Conservation (phyloP, 2,113 vertebrate species). For the Ptyas mucosa region DNA sequence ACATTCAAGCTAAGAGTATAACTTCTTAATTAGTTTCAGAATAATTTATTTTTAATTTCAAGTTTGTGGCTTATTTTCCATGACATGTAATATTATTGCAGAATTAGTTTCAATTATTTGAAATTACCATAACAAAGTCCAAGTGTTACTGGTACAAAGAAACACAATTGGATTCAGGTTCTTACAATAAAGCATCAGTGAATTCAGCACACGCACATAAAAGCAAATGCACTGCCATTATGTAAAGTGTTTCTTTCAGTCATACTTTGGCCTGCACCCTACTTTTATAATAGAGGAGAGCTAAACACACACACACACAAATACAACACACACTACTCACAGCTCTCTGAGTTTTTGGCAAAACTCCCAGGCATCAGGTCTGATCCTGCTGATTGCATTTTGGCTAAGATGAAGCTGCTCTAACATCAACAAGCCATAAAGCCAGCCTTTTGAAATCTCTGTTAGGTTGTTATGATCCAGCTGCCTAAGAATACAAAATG, state of each 20-base stretch:
- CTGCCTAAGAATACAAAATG: slow-evolving; percentile 74
- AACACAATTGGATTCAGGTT: slow-evolving; percentile 16
- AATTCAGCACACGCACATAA: slow-evolving; percentile 20
- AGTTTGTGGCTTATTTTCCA: background rate
- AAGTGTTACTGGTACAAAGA: background rate
- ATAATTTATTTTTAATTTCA: slow-evolving; percentile 24
- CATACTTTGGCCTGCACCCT: slow-evolving; percentile 61
- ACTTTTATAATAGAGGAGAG: slow-evolving; percentile 52
- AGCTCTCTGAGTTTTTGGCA: slow-evolving; percentile 95
- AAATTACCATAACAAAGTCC: slow-evolving; percentile 28
- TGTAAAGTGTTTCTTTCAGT: slow-evolving; percentile 57
- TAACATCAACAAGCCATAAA: slow-evolving; percentile 90
- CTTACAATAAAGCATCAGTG: slow-evolving; percentile 35
- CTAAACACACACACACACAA: slow-evolving; percentile 51
- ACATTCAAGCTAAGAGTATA: background rate
- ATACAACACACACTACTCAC: slow-evolving; percentile 80
- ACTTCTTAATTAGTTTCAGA: background rate
- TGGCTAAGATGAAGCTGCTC: slow-evolving; percentile 93
- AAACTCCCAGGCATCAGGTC: slow-evolving; percentile 93
- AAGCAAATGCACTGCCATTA: slow-evolving; percentile 48
- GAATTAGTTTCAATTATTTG: slow-evolving; percentile 25
- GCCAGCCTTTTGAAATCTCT: slow-evolving; percentile 94
- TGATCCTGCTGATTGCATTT: slow-evolving; percentile 91
- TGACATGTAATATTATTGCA: slow-evolving; percentile 33
- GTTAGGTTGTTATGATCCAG: slow-evolving; percentile 96